Evolutionary conservation across 2,888 invertebrate species (phyloP), one percentile per base, ranked within the genome.

Genomic region (Cheilosia urbana): DNA sequence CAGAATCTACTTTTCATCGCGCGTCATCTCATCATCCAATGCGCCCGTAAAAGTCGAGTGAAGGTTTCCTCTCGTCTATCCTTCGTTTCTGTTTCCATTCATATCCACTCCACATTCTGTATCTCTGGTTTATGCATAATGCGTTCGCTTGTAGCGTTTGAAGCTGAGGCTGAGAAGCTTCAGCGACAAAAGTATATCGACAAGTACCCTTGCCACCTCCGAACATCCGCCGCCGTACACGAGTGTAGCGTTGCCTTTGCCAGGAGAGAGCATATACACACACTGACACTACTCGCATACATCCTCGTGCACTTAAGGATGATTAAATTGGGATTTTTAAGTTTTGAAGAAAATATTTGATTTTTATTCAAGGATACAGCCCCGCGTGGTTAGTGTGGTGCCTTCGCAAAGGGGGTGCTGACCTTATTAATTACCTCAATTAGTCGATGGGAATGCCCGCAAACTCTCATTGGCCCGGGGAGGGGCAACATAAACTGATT

Each of bases 291-390:
- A 27, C 19, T 19, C 34, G 37, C 49, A 9, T 9, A 30, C 1
- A 27, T 42, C 57, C 57, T 45, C 37, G 60, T 77, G 76, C 69
- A 81, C 81, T 81, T 81, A 81, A 58, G 76, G 49, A 60, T 77
- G 76, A 81, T 81, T 81, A 81, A 81, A 81, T 45, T 76, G 71
- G 58, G 34, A 62, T 69, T 76, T 81, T 76, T 65, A 51, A 49
- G 53, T 62, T 37, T 55, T 19, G 45, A 68, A 13, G 40, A 66
- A 66, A 66, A 53, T 53, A 66, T 68, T 75, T 68, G 34, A 40
- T 45, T 60, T 55, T 79, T 51, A 58, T 42, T 65, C 30, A 21
- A 58, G 53, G 66, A 66, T 66, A 15, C 24, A 24, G 13, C 4
- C 5, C 4, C n/a, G 53, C 30, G n/a, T 51, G 13, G 51, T 51